Conservation (phyloP, 2,888 invertebrate genomes). For the Stenurella melanura region DNA sequence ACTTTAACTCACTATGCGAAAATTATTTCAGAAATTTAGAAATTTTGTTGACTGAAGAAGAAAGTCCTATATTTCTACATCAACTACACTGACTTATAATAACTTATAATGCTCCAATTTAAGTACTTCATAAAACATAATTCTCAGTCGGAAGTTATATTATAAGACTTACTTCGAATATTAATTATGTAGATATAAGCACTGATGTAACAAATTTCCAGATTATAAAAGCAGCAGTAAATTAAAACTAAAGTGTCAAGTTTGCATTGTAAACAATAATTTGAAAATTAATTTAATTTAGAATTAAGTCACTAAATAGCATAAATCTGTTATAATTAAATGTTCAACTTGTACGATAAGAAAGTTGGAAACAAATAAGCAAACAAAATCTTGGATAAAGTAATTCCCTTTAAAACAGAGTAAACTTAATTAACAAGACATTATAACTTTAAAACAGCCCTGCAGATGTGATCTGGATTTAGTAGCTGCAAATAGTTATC, state of each 20-base stretch:
- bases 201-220: constrained; percentile 20
- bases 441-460: constrained; percentile 68
- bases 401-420: constrained; percentile 58
- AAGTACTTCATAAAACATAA: not conserved
- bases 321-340: constrained; percentile 62
- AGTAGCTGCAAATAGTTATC: constrained; percentile 71
- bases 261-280: constrained; percentile 47
- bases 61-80: no score
- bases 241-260: constrained; percentile 42
- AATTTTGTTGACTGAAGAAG: no score
- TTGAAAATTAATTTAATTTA: constrained; percentile 55
- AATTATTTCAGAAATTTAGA: no score
- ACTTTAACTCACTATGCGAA: no score
- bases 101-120: not conserved
- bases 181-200: constrained; percentile 33
- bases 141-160: constrained; percentile 2
- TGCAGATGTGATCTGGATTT: constrained; percentile 69
- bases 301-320: constrained; percentile 57
- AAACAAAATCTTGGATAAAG: constrained; percentile 61
- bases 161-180: constrained; percentile 16
- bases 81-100: no score
- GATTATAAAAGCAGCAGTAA: constrained; percentile 38
- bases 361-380: constrained; percentile 56
- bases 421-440: constrained; percentile 72
- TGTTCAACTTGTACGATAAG: constrained; percentile 59